phyloP scores from a whole-genome alignment of 2,113 vertebrate genomes.

The Sminthopsis crassicaudata region DNA sequence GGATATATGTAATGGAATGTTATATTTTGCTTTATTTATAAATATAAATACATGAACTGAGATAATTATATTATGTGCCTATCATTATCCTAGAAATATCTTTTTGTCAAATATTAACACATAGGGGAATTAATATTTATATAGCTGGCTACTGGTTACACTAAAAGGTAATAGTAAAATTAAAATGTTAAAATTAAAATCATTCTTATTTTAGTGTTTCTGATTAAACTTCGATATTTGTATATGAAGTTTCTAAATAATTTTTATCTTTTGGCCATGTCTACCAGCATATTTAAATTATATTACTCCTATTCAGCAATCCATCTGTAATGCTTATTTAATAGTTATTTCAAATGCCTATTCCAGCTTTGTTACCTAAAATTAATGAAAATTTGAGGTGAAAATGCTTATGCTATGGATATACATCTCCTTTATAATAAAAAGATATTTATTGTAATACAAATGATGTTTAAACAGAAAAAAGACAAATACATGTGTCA shows the following conservation, averaged over 20 bases:
- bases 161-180: neutral
- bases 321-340: neutral
- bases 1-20: neutral
- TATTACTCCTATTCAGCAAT: neutral
- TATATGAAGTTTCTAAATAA: neutral
- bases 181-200: constrained; percentile 15
- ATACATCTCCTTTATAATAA: neutral
- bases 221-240: neutral
- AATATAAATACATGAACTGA: constrained; percentile 1
- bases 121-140: neutral
- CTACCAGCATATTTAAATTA: constrained; percentile 1
- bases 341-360: neutral
- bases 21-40: neutral
- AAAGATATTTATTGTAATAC: neutral
- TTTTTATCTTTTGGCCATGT: neutral
- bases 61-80: neutral
- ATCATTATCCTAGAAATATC: constrained; percentile 22
- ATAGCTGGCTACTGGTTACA: neutral
- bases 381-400: neutral
- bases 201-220: constrained; percentile 34
- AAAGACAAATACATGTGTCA: neutral
- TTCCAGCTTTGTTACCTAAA: neutral
- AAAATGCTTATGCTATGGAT: neutral
- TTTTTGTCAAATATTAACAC: neutral
- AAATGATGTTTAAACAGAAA: neutral